A percentile compares a stretch with the other conserved stretches of the same genome.
Evolutionary conservation across 2,888 invertebrate species (phyloP).

Genomic region (Microctonus brassicae): DNA sequence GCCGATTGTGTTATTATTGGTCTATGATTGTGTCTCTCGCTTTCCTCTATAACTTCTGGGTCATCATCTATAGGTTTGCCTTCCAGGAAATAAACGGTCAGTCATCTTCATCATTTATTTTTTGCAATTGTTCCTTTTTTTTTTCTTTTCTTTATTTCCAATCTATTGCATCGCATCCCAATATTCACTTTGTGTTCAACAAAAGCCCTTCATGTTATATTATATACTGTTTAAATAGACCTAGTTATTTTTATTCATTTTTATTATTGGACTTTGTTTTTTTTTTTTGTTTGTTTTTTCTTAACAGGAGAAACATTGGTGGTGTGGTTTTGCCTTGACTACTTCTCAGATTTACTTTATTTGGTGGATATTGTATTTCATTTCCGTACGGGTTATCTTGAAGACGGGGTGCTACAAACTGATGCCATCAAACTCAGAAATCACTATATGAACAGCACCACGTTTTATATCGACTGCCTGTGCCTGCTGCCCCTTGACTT

Average conservation of each 20-base stretch:
- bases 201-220: neutral
- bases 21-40: slow-evolving; percentile 96
- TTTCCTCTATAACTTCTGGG: slow-evolving; percentile 97
- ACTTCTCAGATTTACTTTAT: slow-evolving; percentile 96
- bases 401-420: slow-evolving; percentile 97
- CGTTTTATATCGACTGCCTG: slow-evolving; percentile 98
- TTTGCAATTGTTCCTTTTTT: neutral
- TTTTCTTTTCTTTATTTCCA: slow-evolving; percentile 2
- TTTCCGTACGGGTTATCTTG: slow-evolving; percentile 96
- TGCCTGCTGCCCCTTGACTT: slow-evolving; percentile 98
- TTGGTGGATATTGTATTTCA: slow-evolving; percentile 96
- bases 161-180: neutral
- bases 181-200: neutral
- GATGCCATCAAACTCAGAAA: slow-evolving; percentile 92
- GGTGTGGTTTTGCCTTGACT: slow-evolving; percentile 97
- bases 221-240: neutral
- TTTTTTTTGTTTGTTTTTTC: slow-evolving; percentile 10
- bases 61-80: slow-evolving; percentile 98
- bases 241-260: no score
- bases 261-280: slow-evolving; percentile 4
- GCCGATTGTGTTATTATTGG: slow-evolving; percentile 96
- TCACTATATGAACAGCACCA: slow-evolving; percentile 98
- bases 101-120: slow-evolving; percentile 58
- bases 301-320: slow-evolving; percentile 83
- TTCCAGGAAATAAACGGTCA: slow-evolving; percentile 96